A percentile compares a stretch with the other conserved stretches of the same genome.
phyloP scores from a whole-genome alignment of 2,888 invertebrate genomes.

The Nudaria mundana region DNA sequence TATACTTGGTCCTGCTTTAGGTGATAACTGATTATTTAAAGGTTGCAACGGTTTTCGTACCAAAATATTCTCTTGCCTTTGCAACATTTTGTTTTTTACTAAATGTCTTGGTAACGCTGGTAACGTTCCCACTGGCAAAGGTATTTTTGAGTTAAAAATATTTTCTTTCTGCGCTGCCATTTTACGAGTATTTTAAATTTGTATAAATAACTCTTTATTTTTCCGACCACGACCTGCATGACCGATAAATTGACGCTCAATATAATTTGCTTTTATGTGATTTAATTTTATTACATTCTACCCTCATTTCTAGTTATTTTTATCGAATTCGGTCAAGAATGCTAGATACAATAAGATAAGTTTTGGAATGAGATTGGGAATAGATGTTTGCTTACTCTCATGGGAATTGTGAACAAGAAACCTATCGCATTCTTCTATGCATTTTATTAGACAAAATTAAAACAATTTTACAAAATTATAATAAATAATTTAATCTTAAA shows the following conservation, averaged over 20 bases:
- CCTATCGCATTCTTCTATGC: no score
- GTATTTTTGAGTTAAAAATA: slow-evolving; percentile 48
- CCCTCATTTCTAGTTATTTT: no score
- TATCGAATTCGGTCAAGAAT: no score
- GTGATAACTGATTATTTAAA: slow-evolving; percentile 28
- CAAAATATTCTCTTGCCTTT: slow-evolving; percentile 8
- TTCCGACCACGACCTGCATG: slow-evolving; percentile 53
- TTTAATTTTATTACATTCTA: background rate
- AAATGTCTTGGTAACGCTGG: slow-evolving; percentile 52
- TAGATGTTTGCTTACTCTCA: no score
- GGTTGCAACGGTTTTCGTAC: slow-evolving; percentile 49
- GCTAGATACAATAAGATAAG: no score
- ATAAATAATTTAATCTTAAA: slow-evolving; percentile 68
- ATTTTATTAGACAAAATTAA: slow-evolving; percentile 10
- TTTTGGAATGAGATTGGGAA: no score
- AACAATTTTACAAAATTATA: slow-evolving; percentile 27
- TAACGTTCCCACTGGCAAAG: slow-evolving; percentile 51
- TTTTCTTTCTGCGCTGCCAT: slow-evolving; percentile 59
- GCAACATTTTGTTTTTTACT: slow-evolving; percentile 24
- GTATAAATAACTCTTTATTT: slow-evolving; percentile 1
- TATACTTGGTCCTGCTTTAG: slow-evolving; percentile 22
- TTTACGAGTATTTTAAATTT: background rate
- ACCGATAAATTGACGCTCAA: no score
- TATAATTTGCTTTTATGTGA: no score
- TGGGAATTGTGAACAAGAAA: no score